These are phyloP conservation scores for Parochlus steinenii DNA, from an alignment of 2,888 invertebrate species.

Conservation along the genomic window DNA sequence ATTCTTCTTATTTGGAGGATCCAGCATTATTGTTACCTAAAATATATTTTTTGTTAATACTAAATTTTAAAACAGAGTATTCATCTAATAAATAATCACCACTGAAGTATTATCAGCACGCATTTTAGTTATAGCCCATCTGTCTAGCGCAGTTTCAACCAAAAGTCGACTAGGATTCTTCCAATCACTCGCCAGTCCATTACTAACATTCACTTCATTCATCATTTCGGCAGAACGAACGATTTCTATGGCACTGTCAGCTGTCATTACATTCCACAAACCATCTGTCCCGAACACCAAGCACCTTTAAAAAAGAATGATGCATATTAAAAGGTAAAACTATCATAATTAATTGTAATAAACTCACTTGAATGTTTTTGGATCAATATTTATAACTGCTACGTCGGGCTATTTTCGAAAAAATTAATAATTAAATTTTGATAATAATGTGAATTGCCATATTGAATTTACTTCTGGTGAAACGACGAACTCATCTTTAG, in stretches of 20 bases:
- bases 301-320: constrained; percentile 38
- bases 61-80: no score
- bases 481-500: constrained; percentile 84
- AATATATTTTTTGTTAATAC: no score
- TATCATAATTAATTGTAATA: background rate
- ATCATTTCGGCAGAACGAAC: constrained; percentile 68
- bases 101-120: constrained; percentile 95
- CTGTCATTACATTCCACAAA: constrained; percentile 85
- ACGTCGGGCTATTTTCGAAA: no score
- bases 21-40: no score
- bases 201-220: constrained; percentile 40
- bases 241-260: constrained; percentile 66
- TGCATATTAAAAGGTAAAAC: background rate
- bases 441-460: no score
- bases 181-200: constrained; percentile 35
- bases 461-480: no score
- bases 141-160: constrained; percentile 63
- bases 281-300: constrained; percentile 94
- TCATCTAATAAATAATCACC: no score
- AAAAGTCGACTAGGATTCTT: constrained; percentile 83
- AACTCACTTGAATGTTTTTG: constrained; percentile 41
- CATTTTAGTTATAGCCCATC: constrained; percentile 71
- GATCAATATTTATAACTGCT: constrained; percentile 54
- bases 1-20: constrained; percentile 41
- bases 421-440: no score